Evolutionary conservation across 2,113 vertebrate genomes (phyloP), one percentile per base, ranked within the genome.

Genomic region (Hippocampus abdominalis): DNA sequence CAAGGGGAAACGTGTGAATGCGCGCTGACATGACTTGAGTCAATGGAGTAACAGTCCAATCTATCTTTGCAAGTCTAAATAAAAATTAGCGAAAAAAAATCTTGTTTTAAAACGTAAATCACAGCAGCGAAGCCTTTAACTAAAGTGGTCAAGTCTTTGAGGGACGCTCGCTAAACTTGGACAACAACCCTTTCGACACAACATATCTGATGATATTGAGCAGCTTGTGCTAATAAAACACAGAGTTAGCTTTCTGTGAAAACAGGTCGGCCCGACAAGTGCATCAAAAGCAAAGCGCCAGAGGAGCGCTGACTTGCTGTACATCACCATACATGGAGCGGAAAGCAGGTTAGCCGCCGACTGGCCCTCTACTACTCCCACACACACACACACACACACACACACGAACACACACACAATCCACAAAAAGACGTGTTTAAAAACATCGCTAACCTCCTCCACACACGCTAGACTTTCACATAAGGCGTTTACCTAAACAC

Each of bases 291-390:
- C 70, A 83, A 62, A 82, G 76, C 72, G 66, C 71, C 65, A 79
- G 68, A 71, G 76, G 67, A 72, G 68, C 68, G 39, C 66, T 64
- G 75, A 75, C 44, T 2, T 69, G 85, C 82, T 76, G 82, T 80
- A 61, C 8, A 86, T 89, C 83, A 76, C 92, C 91, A 91, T 93
- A 93, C 86, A 93, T 90, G 92, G 92, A 92, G 86, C 81, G 91
- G 91, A 93, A 92, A 93, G 75, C 82, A 86, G 79, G 83, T 90
- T 89, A 74, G 84, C 90, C 90, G 90, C 76, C 76, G 78, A 75
- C 70, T 60, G 53, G 48, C 82, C 72, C 62, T 6, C 70, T 23
- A 23, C 36, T 42, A 46, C 71, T 70, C 66, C 27, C 74, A 36
- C 69, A n/a, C n/a, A n/a, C n/a, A n/a, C n/a, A 32, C 29, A 27